A percentile compares a stretch with the other conserved stretches of the same genome.
Evolutionary conservation across 2,113 vertebrate species (phyloP).

Genomic region (Campylomormyrus tamandua): DNA sequence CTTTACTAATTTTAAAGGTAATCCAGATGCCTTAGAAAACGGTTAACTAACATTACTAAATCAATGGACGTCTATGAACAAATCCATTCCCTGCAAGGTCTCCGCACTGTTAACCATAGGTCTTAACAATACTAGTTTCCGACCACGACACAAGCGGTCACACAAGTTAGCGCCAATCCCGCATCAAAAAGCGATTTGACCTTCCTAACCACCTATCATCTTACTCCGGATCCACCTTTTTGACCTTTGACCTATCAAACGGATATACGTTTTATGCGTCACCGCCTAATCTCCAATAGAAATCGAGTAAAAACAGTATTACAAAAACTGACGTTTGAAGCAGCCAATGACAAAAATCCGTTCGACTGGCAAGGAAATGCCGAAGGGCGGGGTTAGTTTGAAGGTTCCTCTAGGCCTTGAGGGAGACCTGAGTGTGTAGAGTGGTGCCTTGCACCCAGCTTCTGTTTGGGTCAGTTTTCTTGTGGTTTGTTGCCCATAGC

Average conservation of each 20-base stretch:
- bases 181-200: neutral
- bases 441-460: neutral
- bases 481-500: neutral
- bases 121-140: neutral
- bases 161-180: neutral
- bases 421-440: neutral
- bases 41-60: neutral
- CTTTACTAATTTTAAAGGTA: neutral
- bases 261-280: too few relatives aligned
- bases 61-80: neutral
- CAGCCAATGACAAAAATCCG: neutral
- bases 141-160: neutral
- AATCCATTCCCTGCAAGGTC: neutral
- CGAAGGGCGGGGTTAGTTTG: neutral
- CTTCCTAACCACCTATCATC: neutral
- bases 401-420: neutral
- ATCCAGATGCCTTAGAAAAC: neutral
- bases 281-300: neutral
- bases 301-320: neutral
- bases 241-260: neutral
- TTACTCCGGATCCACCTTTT: neutral
- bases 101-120: neutral
- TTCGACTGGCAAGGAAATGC: neutral
- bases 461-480: neutral
- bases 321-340: neutral